Base-by-base conservation (phyloP, 2,113 vertebrate species). In the Genyomyrus donnyi region DNA sequence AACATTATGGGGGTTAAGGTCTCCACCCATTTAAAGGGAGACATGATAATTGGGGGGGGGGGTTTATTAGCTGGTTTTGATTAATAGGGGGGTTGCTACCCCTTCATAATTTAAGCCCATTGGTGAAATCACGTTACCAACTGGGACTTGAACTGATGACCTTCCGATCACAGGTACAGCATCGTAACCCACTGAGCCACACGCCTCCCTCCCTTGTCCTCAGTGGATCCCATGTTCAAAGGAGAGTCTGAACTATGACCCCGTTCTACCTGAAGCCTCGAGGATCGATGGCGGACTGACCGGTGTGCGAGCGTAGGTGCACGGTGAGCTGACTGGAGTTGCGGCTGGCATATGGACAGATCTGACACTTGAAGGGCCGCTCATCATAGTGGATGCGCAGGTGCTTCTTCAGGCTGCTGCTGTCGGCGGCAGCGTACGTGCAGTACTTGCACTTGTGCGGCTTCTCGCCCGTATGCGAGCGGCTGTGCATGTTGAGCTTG, bases 251-350 rank as follows among this genome's bases (percentile, higher is more conserved):
- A 66, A 62, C 56, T n/a, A 9, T 66, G 9, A 66, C 62, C 62
- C 21, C 21, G 56, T 62, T 62, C 9, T 27, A n/a, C 35, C 35
- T 35, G 27, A 15, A 58, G 87, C 15, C 21, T 31, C 0, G 5
- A 17, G 46, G 27, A 3, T 8, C 1, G 3, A 56, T 3, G 21
- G 24, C 3, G 7, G 19, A 62, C 93, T 93, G 56, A 96, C 97
- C 96, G 0, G 96, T 97, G 96, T 99, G 98, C 0, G 98, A 99
- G 58, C 98, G 96, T 27, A 99, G 97, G 92, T 99, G 98, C 5
- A 99, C 97, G 0, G 98, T 99, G 89, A 99, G 98, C 93, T 99
- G 98, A 95, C 98, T 99, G 90, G 98, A 99, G 96, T 98, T 99
- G 91, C 97, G 97, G 94, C 98, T 99, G 91, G 98, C 97, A 0